A percentile compares a stretch with the other conserved stretches of the same genome.
Evolutionary conservation across 1,140 invertebrate species (phyloP).

Genomic region (Phymastichus coffea): DNA sequence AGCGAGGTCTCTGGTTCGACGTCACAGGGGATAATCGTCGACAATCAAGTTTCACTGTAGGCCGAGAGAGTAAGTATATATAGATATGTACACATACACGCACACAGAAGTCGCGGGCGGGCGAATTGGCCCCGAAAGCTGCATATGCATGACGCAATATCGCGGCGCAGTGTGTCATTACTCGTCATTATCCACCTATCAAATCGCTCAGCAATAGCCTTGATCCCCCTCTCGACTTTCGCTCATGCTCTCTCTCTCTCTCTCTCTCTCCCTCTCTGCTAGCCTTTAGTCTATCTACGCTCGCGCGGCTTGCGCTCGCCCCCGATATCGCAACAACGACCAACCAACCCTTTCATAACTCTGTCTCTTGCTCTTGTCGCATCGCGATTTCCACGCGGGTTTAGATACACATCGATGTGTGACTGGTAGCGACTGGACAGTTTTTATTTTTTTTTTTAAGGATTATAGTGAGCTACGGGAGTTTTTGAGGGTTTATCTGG

Average conservation of each 20-base stretch:
- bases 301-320: background rate
- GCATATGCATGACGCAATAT: conserved; percentile 56
- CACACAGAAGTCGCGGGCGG: too few species aligned
- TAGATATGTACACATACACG: too few species aligned
- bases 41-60: conserved; percentile 53
- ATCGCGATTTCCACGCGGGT: too few species aligned
- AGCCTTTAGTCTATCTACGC: too few species aligned
- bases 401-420: too few species aligned
- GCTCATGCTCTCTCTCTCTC: background rate
- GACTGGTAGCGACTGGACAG: too few species aligned
- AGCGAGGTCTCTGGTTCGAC: background rate
- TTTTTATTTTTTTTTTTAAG: too few species aligned
- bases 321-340: background rate
- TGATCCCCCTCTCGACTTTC: conserved; percentile 26
- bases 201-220: conserved; percentile 52
- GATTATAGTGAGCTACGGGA: too few species aligned
- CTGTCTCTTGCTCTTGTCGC: background rate
- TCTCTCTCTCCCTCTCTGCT: background rate
- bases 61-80: too few species aligned
- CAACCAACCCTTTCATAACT: conserved; percentile 1
- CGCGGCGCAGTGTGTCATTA: conserved; percentile 52
- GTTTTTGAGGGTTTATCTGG: too few species aligned
- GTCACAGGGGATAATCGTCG: conserved; percentile 46
- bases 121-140: conserved; percentile 38
- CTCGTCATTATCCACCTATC: conserved; percentile 56